A percentile compares a stretch with the other conserved stretches of the same genome.
These are phyloP conservation scores for Lithophane leautieri DNA, from an alignment of 2,888 invertebrate species.

Conservation along the genomic window DNA sequence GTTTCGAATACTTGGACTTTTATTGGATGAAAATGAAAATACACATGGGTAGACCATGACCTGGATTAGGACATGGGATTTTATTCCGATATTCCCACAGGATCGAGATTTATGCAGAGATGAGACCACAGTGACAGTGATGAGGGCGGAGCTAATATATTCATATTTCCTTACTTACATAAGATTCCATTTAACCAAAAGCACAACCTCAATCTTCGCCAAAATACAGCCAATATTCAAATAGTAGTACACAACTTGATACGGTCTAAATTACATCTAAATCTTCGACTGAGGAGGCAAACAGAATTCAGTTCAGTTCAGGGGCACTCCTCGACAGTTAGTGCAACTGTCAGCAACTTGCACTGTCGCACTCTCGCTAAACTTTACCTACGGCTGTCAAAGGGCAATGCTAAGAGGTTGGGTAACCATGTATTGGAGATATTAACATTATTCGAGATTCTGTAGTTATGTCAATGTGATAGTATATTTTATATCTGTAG, in stretches of 20 bases:
- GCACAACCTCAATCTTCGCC: not conserved
- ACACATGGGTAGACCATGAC: too few species aligned
- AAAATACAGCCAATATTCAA: slow-evolving; percentile 25
- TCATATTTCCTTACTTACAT: not conserved
- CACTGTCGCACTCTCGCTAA: slow-evolving; percentile 35
- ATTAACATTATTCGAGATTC: slow-evolving; percentile 17
- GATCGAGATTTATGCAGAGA: too few species aligned
- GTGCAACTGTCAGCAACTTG: slow-evolving; percentile 56
- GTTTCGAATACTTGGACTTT: not conserved
- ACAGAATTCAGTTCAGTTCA: slow-evolving; percentile 35
- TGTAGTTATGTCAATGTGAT: not conserved
- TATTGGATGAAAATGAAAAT: not conserved
- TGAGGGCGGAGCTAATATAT: too few species aligned
- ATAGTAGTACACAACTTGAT: slow-evolving; percentile 29
- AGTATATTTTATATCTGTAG: not conserved
- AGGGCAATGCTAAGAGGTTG: slow-evolving; percentile 43
- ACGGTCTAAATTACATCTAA: slow-evolving; percentile 27
- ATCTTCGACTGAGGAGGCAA: slow-evolving; percentile 24
- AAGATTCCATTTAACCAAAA: not conserved
- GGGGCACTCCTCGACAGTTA: slow-evolving; percentile 30
- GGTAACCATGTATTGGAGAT: slow-evolving; percentile 27
- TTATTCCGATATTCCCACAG: too few species aligned
- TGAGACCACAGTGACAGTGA: too few species aligned
- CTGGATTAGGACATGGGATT: too few species aligned
- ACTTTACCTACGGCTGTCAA: slow-evolving; percentile 56